Base-by-base conservation (phyloP, 2,797 vertebrate species). In the Gambusia yucatana region DNA sequence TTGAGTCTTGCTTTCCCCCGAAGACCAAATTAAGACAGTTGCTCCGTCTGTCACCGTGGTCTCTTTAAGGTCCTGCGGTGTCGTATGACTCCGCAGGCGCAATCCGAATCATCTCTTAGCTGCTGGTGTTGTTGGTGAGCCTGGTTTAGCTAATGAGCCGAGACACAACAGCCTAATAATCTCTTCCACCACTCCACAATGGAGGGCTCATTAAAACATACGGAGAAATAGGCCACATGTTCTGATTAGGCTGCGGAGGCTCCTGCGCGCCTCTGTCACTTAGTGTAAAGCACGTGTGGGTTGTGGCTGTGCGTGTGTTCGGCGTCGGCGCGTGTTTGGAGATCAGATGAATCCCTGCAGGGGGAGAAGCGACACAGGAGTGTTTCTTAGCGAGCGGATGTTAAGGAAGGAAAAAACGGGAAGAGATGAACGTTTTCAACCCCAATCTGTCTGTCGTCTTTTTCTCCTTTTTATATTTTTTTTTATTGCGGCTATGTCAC, bases 71-170 rank as follows among this genome's bases (percentile, higher is more conserved):
- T 86, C 86, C 85, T 80, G 87, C 36, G 46, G 90, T 81, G 87
- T 89, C 85, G 48, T 84, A 74, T 82, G 80, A 78, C 88, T 87
- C 88, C 63, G 76, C 82, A 65, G 88, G 88, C 75, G 78, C 87
- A 39, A 86, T 92, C 87, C 87, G 75, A 88, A 91, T 92, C 86
- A 89, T 94, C 90, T 92, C 83, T 88, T 84, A 87, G 91, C 87
- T 75, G 90, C 88, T 82, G 89, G 83, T 84, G 82, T 88, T 91
- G 86, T 86, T 88, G 88, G 88, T 86, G 84, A 81, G 88, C 63
- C 87, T 77, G 84, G 76, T 91, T 91, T 84, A 86, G 91, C 88
- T 93, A 95, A 95, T 94, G 89, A 93, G 90, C 89, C 82, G 79
- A 81, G 88, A 88, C 85, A 73, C 43, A 50, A 88, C 87, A 83